Evolutionary conservation across 2,797 vertebrate species (phyloP).

Genomic region (Tangara arthus): DNA sequence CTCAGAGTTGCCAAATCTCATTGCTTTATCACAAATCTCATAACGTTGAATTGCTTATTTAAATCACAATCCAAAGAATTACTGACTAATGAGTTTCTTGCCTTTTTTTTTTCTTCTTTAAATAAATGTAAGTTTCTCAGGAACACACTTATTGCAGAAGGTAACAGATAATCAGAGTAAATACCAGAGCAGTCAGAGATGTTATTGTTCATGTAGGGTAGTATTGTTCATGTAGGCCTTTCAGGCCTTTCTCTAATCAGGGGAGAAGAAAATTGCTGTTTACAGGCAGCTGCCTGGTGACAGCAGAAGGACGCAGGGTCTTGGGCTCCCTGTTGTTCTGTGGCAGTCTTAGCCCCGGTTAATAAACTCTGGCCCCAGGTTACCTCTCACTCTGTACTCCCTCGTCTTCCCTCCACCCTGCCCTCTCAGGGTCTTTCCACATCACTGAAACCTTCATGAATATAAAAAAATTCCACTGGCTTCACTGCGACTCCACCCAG

Average conservation of each 20-base stretch:
- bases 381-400: not conserved
- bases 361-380: not conserved
- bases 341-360: not conserved
- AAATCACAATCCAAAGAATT: not conserved
- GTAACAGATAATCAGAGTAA: not conserved
- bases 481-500: not conserved
- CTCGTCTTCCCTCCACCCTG: not conserved
- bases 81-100: not conserved
- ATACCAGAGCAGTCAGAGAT: not conserved
- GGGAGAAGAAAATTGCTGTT: not conserved
- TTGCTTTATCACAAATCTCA: not conserved
- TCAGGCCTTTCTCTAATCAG: not conserved
- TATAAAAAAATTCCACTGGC: not conserved
- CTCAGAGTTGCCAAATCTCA: not conserved
- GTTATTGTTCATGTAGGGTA: not conserved
- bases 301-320: rapidly evolving
- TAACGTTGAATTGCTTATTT: not conserved
- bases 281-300: not conserved
- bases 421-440: not conserved
- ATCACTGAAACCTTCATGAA: not conserved
- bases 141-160: not conserved
- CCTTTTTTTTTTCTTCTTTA: not conserved
- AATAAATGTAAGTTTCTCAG: not conserved
- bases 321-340: not conserved
- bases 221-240: not conserved